Evolutionary conservation across 2,113 vertebrate species (phyloP).

Genomic region (Rhinogobius similis): DNA sequence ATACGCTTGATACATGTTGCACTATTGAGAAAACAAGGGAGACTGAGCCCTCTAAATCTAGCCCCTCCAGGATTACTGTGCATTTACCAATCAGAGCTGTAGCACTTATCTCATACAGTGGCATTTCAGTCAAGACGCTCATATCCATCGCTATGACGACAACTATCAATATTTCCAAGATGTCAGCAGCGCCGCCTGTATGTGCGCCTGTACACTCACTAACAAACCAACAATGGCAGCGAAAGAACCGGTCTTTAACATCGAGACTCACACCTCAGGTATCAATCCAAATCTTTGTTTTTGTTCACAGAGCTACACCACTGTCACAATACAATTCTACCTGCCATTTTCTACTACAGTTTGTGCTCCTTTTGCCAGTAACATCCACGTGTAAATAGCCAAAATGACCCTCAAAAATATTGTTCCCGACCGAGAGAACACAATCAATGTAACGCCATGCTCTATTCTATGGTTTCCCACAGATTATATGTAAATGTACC

Average conservation of each 20-base stretch:
- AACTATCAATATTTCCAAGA: constrained; percentile 14
- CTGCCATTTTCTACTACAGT: constrained; percentile 18
- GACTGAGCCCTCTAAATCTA: constrained; percentile 16
- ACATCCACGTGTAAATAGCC: constrained; percentile 67
- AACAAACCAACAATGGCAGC: constrained; percentile 41
- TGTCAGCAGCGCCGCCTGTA: constrained; percentile 4
- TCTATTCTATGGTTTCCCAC: constrained; percentile 38
- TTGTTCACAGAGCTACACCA: constrained; percentile 22
- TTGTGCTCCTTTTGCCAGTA: constrained; percentile 21
- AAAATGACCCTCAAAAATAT: constrained; percentile 24
- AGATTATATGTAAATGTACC: constrained; percentile 68
- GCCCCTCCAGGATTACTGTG: constrained; percentile 47
- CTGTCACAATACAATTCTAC: constrained; percentile 8
- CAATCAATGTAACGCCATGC: constrained; percentile 54
- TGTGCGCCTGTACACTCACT: constrained; percentile 30
- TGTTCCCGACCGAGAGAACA: constrained; percentile 24
- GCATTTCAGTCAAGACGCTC: neutral
- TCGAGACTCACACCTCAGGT: constrained; percentile 67
- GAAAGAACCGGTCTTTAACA: constrained; percentile 31
- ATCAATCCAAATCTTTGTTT: constrained; percentile 54
- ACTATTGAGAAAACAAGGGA: constrained; percentile 57
- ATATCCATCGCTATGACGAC: constrained; percentile 5
- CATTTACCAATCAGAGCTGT: constrained; percentile 34
- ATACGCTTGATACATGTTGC: constrained; percentile 63
- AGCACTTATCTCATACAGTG: constrained; percentile 14